A percentile compares a stretch with the other conserved stretches of the same genome.
Evolutionary conservation across 1,140 invertebrate species (phyloP).

Genomic region (Trinorchestia longiramus): DNA sequence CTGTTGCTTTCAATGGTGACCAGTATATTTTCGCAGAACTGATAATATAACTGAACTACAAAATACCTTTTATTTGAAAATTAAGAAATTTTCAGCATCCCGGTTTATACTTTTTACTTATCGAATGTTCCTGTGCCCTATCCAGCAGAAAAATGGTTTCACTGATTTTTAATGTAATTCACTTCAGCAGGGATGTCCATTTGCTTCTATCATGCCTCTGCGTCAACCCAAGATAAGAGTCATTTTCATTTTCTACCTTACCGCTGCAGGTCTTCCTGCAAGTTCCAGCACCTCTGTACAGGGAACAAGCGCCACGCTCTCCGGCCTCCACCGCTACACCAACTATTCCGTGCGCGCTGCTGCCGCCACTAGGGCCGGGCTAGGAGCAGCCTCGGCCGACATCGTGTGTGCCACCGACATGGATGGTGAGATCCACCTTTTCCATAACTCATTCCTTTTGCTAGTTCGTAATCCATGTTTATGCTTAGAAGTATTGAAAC

Average conservation of each 20-base stretch:
- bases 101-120: background rate
- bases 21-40: background rate
- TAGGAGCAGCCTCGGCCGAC: slow-evolving; percentile 73
- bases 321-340: slow-evolving; percentile 47
- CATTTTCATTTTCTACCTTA: background rate
- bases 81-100: background rate
- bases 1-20: background rate
- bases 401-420: slow-evolving; percentile 72
- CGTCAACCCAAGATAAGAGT: background rate
- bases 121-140: background rate
- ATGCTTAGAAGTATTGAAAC: no score
- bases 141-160: background rate
- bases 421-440: slow-evolving; percentile 70
- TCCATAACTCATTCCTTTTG: no score
- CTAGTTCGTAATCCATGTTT: no score
- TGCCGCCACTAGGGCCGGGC: slow-evolving; percentile 74
- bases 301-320: slow-evolving; percentile 40
- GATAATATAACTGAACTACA: background rate
- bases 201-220: background rate
- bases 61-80: background rate
- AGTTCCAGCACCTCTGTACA: background rate
- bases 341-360: slow-evolving; percentile 73
- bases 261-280: background rate
- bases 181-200: background rate
- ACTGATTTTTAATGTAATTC: background rate